Conservation (phyloP, 2,797 vertebrate species). For the Mus minutoides region DNA sequence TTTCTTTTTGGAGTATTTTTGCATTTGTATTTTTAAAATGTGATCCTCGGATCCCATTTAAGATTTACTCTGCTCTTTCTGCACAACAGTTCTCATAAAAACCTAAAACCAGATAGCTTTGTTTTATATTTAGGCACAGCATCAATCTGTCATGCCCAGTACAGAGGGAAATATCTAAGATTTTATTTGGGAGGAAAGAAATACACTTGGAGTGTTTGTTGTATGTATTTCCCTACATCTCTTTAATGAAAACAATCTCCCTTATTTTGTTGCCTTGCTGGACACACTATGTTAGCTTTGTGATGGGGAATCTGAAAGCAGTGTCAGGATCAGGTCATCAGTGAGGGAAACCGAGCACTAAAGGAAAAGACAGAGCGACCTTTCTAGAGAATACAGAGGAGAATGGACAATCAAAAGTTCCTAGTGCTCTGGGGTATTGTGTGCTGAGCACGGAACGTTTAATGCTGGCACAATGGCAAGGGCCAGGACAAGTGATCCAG, state of each 20-base stretch:
- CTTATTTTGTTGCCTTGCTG: not conserved
- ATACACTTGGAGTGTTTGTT: not conserved
- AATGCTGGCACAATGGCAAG: too few relatives aligned
- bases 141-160: not conserved
- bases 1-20: not conserved
- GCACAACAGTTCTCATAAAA: not conserved
- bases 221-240: not conserved
- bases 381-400: not conserved
- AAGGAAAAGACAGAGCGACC: not conserved
- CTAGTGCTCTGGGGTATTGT: too few relatives aligned
- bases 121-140: not conserved
- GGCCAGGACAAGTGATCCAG: too few relatives aligned
- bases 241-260: not conserved
- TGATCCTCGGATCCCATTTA: not conserved
- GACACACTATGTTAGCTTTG: not conserved
- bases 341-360: not conserved
- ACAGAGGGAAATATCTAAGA: not conserved
- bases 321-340: not conserved
- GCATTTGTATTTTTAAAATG: not conserved
- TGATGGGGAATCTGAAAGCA: slow-evolving; percentile 27
- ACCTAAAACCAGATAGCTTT: not conserved
- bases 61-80: not conserved
- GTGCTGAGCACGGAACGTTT: too few relatives aligned
- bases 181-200: not conserved
- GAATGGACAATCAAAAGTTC: too few relatives aligned